Percentiles rank a stretch among this genome's conserved stretches.
phyloP scores from a whole-genome alignment of 1,140 invertebrate species.

The Mactra quadrangularis region DNA sequence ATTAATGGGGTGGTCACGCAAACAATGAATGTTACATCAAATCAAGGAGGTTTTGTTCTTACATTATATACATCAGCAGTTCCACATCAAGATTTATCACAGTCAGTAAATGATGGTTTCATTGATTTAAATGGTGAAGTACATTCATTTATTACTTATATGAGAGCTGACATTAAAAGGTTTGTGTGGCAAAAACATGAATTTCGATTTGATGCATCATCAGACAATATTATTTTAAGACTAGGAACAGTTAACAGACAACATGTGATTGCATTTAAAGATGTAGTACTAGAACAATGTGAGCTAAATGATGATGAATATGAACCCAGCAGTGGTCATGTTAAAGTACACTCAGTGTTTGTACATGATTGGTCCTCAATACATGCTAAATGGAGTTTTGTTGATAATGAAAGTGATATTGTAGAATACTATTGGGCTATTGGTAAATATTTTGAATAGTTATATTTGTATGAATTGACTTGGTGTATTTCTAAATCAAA shows the following conservation, averaged over 20 bases:
- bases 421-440: constrained; percentile 65
- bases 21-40: neutral
- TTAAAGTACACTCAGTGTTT: constrained; percentile 41
- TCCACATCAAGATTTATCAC: neutral
- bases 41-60: neutral
- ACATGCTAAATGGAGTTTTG: constrained; percentile 61
- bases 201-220: constrained; percentile 34
- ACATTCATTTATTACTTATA: constrained; percentile 43
- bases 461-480: no score
- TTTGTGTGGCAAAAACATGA: constrained; percentile 60
- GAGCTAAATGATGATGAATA: neutral
- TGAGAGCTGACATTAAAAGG: constrained; percentile 5
- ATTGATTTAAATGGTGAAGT: constrained; percentile 23
- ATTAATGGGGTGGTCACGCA: neutral
- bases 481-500: no score
- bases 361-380: constrained; percentile 60
- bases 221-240: neutral
- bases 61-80: constrained; percentile 42
- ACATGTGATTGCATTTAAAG: constrained; percentile 38
- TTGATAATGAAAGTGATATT: constrained; percentile 60
- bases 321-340: neutral
- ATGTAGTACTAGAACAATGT: constrained; percentile 22
- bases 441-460: no score
- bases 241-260: neutral
- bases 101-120: constrained; percentile 17